These are phyloP conservation scores for Hypercompe scribonia DNA, from an alignment of 2,888 invertebrate genomes.

Conservation along the genomic window DNA sequence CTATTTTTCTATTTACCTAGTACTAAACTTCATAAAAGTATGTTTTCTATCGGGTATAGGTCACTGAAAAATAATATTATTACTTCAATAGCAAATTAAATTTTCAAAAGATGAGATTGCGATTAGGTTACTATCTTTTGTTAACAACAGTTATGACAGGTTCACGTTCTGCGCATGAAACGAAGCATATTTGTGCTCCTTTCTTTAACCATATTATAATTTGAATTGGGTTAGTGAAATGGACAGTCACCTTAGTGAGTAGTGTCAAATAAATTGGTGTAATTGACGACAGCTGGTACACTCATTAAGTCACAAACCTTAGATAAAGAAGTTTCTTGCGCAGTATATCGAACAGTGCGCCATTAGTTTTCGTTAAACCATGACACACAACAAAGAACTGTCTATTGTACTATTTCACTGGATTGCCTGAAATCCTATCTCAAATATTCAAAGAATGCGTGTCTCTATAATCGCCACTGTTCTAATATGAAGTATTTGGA, in stretches of 20 bases:
- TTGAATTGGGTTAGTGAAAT: not conserved
- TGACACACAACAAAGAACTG: not conserved
- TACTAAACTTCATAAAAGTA: no score
- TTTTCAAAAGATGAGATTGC: no score
- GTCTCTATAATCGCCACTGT: not conserved
- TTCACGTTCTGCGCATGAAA: not conserved
- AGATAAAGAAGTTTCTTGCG: not conserved
- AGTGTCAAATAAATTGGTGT: constrained; percentile 9
- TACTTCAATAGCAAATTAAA: no score
- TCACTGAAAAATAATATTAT: no score
- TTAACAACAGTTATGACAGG: no score
- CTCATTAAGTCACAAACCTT: not conserved
- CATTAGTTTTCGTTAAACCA: not conserved
- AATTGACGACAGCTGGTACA: constrained; percentile 1
- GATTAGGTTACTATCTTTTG: no score
- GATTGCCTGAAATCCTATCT: not conserved
- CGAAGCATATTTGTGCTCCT: not conserved
- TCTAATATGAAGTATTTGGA: constrained; percentile 7
- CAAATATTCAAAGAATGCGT: not conserved
- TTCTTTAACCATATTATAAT: not conserved
- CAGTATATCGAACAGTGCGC: not conserved
- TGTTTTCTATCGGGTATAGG: no score
- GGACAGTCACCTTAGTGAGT: constrained; percentile 2
- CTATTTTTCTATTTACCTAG: no score
- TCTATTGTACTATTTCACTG: not conserved